Percentiles rank a stretch among this genome's conserved stretches.
phyloP scores from a whole-genome alignment of 2,113 vertebrate species.

The Pelvicachromis taeniatus region DNA sequence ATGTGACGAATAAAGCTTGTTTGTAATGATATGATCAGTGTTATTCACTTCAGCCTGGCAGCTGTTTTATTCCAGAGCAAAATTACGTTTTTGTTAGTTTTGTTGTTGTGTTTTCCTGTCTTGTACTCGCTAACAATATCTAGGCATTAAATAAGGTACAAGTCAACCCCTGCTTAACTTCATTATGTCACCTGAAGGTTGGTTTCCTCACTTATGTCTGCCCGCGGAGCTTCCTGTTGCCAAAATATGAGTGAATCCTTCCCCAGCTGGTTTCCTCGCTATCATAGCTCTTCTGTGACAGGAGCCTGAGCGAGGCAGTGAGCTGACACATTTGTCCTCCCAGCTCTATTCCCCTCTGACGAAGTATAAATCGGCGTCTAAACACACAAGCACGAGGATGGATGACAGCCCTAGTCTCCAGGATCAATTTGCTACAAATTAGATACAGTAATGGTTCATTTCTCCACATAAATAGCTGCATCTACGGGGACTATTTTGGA shows the following conservation, averaged over 20 bases:
- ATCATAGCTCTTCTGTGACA: constrained; percentile 37
- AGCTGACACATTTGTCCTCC: constrained; percentile 42
- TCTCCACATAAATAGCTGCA: constrained; percentile 58
- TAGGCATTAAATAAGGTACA: not conserved
- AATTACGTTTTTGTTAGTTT: not conserved
- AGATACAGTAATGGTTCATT: constrained; percentile 70
- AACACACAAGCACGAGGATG: constrained; percentile 44
- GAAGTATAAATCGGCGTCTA: constrained; percentile 33
- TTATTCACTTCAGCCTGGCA: not conserved
- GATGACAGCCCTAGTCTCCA: constrained; percentile 46
- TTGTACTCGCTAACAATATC: not conserved
- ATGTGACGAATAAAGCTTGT: too few relatives aligned
- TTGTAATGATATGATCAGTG: not conserved
- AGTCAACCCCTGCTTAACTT: not conserved
- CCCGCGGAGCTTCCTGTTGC: not conserved
- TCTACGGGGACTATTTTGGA: constrained; percentile 44
- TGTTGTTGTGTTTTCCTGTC: not conserved
- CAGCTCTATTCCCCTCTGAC: constrained; percentile 25
- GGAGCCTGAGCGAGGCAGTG: constrained; percentile 8
- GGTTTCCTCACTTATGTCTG: not conserved
- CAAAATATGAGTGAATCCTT: constrained; percentile 2
- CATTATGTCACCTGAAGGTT: not conserved
- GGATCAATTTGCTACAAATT: constrained; percentile 68
- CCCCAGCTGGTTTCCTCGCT: not conserved
- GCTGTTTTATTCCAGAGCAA: not conserved